A percentile compares a stretch with the other conserved stretches of the same genome.
Conservation (phyloP, 2,113 vertebrate genomes). For the Pteropus alecto region DNA sequence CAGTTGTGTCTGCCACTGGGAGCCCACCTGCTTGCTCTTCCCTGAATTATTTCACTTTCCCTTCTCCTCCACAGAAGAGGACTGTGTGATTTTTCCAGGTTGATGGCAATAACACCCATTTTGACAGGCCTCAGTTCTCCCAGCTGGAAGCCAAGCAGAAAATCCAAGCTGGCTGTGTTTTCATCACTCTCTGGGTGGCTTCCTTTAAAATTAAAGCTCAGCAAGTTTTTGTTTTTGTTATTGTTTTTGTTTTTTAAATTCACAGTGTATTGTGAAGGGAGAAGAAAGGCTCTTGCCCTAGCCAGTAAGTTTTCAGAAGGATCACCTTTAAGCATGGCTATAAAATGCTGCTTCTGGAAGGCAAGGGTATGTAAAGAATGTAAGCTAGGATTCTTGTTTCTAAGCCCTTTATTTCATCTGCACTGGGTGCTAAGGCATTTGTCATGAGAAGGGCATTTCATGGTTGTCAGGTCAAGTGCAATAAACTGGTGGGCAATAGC, state of each 20-base stretch:
- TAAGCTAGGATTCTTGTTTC: neutral
- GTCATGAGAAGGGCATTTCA: neutral
- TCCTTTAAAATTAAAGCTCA: neutral
- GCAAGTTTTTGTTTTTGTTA: neutral
- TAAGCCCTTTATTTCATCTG: neutral
- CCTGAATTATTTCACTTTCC: neutral
- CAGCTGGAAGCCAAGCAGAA: neutral
- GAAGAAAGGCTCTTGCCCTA: neutral
- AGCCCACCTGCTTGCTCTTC: accelerated
- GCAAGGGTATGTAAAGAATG: neutral
- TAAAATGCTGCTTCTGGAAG: neutral
- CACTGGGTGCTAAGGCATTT: neutral
- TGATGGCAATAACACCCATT: neutral
- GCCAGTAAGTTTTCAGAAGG: neutral
- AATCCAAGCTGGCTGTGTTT: neutral
- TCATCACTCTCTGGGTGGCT: neutral
- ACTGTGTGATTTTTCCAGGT: neutral
- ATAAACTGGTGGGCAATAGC: neutral
- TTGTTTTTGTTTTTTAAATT: neutral
- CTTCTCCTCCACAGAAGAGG: neutral
- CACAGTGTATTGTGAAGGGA: neutral
- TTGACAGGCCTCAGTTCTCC: neutral
- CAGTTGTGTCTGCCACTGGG: no score
- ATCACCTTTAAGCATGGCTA: neutral
- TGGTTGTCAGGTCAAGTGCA: neutral